Base-by-base conservation (phyloP, 1,140 invertebrate species). In the Drosophila mayri region DNA sequence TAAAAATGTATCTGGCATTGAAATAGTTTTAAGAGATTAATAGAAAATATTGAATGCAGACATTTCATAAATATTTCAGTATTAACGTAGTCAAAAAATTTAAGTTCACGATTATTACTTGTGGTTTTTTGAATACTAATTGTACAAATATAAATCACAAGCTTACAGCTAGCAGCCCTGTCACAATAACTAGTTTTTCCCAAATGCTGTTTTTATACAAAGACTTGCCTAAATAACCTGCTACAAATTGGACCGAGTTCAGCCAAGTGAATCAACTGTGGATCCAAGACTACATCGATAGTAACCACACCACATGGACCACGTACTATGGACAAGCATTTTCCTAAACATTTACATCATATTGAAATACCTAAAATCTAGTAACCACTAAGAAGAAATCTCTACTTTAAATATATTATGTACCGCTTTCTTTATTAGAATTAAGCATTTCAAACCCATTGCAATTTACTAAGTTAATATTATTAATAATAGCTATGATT, bases 191-290 rank as follows among this genome's bases (percentile, higher is more conserved):
- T 16, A 54, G 50, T 16, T 54, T 37, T 54, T 11, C 18, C 14
- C 8, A 5, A 22, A 16, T 16, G 7, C 18, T 16, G 18, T 37
- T 54, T 52, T 54, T 22, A 11, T n/a, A 37, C 14, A 37, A 22
- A 54, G 16, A 25, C 14, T 49, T 61, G 59, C 44, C 44, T 32
- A 55, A 63, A 59, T 58, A 64, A 28, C 49, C 44, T 40, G 35
- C 37, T 35, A 25, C 60, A 41, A 22, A 14, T 65, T 68, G 61
- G 43, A 30, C 41, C 43, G 52, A 50, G 49, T 41, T 32, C 49
- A 71, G 5, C 64, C 41, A 46, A 47, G 63, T 68, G 64, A 35
- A 71, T 40, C 41, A 55, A 71, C 43, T 54, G 38, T 32, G 65
- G 30, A 58, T 28, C 14, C 64, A n/a, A 47, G 28, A 32, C 47